Base-by-base conservation (phyloP, 2,888 invertebrate genomes). In the Agrochola litura region DNA sequence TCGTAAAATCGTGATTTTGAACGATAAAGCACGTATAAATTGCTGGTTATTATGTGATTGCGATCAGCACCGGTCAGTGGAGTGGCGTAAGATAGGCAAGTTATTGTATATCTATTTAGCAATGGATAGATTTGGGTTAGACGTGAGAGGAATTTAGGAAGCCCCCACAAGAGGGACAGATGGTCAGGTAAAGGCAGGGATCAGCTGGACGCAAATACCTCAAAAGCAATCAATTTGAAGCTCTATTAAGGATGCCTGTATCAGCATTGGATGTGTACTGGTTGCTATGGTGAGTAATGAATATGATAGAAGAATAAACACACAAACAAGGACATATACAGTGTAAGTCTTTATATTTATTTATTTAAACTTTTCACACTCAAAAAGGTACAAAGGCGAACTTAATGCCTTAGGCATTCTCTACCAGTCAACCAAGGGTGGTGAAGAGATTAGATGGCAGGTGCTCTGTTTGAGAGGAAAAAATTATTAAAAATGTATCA, bases 1-100 rank as follows among this genome's bases (percentile, higher is more conserved):
- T 82, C 82, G 56, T 73, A 73, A 75, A 82, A 85, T 82, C 78
- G 54, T 64, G 83, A 81, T 83, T 84, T 81, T 83, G 65, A 84
- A 78, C 85, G 83, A 84, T 84, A 82, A 84, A 73, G 56, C 37
- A 25, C 56, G 69, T 84, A 83, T n/a, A n/a, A n/a, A 81, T 76
- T 73, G 65, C 54, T 5, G 74, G 75, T 75, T 67, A 78, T 81
- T 76, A 75, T 64, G 56, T 63, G 79, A 76, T 76, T 71, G 60
- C 46, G 67, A 85, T 79, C 82, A 46, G 78, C 56, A 25, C 56
- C 10, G 67, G 67, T 30, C 16, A 37, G 25, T 41, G 25, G 2
- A 10, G 60, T 82, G 75, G 82, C 71, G 84, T 49, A 84, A 83
- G 70, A 37, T 56, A 63, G 69, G 25, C 52, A 58, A 69, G 58